Percentiles rank a stretch among this genome's conserved stretches.
phyloP scores from a whole-genome alignment of 2,797 vertebrate species.

The Erithacus rubecula region DNA sequence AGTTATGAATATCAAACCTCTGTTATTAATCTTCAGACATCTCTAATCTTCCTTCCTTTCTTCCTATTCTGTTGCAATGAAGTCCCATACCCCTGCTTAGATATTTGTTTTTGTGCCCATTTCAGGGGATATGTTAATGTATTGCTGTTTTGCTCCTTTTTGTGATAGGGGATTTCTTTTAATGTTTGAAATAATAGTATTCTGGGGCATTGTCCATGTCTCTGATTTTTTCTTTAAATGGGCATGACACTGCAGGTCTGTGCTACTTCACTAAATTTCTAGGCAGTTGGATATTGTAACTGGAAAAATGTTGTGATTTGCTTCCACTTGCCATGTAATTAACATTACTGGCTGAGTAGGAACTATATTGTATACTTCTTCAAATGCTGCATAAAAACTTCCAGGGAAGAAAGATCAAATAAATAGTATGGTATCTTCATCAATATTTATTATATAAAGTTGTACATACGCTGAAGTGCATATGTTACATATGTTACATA shows the following conservation, averaged over 20 bases:
- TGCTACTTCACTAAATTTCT: neutral
- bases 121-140: neutral
- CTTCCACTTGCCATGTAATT: neutral
- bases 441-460: slow-evolving; percentile 34
- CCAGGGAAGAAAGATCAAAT: neutral
- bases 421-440: slow-evolving; percentile 1
- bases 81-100: neutral
- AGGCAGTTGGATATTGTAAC: neutral
- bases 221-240: neutral
- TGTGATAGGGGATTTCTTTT: neutral
- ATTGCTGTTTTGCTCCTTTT: neutral
- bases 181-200: neutral
- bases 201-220: neutral
- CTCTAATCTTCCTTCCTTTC: neutral
- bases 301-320: neutral
- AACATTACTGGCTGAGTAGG: neutral
- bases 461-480: slow-evolving; percentile 23
- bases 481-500: slow-evolving; percentile 29
- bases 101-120: neutral
- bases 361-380: neutral
- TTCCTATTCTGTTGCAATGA: neutral
- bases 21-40: neutral
- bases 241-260: neutral
- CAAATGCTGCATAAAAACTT: neutral
- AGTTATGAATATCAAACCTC: neutral